Conservation (phyloP, 2,797 vertebrate genomes). For the Gambelia wislizenii region DNA sequence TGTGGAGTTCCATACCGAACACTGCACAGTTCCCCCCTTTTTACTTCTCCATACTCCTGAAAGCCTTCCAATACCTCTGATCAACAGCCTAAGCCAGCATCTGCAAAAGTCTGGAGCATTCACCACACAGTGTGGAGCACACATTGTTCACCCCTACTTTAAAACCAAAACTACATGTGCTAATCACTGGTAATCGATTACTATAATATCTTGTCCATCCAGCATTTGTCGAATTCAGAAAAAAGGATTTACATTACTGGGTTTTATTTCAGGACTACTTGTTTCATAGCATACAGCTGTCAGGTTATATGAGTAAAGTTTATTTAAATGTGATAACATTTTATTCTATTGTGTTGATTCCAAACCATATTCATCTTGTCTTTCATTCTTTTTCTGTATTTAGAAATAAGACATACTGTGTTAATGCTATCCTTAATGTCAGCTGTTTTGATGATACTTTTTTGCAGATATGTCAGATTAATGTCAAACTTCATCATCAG, state of each 20-base stretch:
- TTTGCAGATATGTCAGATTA: slow-evolving; percentile 76
- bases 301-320: slow-evolving; percentile 4
- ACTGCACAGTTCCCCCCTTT: background rate
- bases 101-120: background rate
- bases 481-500: slow-evolving; percentile 71
- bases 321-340: slow-evolving; percentile 24
- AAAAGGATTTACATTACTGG: background rate
- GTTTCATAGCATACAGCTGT: slow-evolving; percentile 17
- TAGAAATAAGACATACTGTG: slow-evolving; percentile 46
- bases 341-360: slow-evolving; percentile 56
- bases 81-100: background rate
- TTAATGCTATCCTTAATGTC: slow-evolving; percentile 44
- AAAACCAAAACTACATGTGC: background rate
- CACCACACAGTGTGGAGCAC: background rate
- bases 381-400: slow-evolving; percentile 44
- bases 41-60: background rate
- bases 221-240: background rate
- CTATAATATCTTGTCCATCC: background rate
- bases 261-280: slow-evolving; percentile 15
- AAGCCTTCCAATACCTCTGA: background rate
- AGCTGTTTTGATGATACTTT: slow-evolving; percentile 63
- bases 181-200: background rate
- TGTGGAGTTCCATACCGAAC: background rate
- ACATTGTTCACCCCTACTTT: background rate
- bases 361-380: slow-evolving; percentile 49